Evolutionary conservation across 2,113 vertebrate genomes (phyloP).

Genomic region (Macroglossus sobrinus): DNA sequence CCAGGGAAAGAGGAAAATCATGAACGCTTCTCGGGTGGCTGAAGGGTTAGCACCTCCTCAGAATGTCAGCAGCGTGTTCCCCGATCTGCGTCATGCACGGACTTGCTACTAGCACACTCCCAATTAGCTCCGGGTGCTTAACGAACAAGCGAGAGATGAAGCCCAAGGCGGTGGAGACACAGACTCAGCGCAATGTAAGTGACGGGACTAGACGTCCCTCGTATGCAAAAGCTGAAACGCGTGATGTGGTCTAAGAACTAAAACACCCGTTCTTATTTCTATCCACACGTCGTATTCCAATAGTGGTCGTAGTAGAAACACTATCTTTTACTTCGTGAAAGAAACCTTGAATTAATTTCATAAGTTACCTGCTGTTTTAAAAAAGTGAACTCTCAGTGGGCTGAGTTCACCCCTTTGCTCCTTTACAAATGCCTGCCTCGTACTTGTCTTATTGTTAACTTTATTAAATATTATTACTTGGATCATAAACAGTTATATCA

Average conservation of each 20-base stretch:
- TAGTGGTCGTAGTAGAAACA: not conserved
- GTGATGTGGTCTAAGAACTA: not conserved
- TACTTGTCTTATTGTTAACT: slow-evolving; percentile 52
- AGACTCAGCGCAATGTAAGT: not conserved
- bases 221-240: not conserved
- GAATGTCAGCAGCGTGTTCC: not conserved
- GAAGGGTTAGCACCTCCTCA: not conserved
- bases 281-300: not conserved
- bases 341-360: slow-evolving; percentile 7
- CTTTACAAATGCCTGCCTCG: slow-evolving; percentile 10
- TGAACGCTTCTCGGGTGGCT: not conserved
- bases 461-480: slow-evolving; percentile 57
- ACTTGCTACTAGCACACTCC: not conserved
- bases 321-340: not conserved
- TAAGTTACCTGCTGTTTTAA: slow-evolving; percentile 4
- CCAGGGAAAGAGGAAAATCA: slow-evolving; percentile 1
- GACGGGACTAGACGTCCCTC: not conserved
- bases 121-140: not conserved
- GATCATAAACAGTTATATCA: slow-evolving; percentile 34
- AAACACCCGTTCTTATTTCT: not conserved
- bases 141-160: not conserved
- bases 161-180: not conserved
- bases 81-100: not conserved
- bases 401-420: not conserved
- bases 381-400: not conserved